Conservation (phyloP, 2,797 vertebrate genomes). For the Pteropus rufus region DNA sequence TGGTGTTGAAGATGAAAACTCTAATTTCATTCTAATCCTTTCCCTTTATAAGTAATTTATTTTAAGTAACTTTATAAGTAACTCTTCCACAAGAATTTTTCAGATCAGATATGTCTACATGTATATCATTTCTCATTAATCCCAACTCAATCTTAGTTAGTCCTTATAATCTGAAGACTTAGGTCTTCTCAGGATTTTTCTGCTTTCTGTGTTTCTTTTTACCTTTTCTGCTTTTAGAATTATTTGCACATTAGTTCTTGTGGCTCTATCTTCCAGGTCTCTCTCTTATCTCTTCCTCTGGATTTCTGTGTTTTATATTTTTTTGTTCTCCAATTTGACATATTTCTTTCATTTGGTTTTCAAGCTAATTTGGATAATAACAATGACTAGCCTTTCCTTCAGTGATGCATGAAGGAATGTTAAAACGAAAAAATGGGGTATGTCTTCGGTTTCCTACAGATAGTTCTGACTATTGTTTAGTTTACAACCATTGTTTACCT, state of each 20-base stretch:
- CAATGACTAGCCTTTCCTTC: background rate
- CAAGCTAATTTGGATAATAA: background rate
- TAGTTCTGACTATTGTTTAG: no score
- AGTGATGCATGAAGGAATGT: no score
- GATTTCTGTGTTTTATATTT: background rate
- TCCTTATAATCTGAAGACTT: background rate
- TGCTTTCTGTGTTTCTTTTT: background rate
- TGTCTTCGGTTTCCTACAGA: no score
- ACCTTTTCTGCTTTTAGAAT: background rate
- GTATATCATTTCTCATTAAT: background rate
- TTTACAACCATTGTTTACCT: no score
- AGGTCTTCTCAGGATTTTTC: background rate
- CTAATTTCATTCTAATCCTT: background rate
- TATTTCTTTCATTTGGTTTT: background rate
- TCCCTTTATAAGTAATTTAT: background rate
- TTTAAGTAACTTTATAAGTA: background rate
- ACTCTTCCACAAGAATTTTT: background rate
- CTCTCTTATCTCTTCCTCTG: background rate
- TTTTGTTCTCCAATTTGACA: background rate
- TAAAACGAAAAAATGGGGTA: no score
- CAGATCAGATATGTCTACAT: background rate
- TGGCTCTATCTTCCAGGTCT: background rate
- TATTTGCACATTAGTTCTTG: background rate
- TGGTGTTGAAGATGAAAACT: background rate
- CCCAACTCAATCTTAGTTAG: background rate